These are phyloP conservation scores for Poliocrania exsul DNA, from an alignment of 2,797 vertebrate species.

Conservation along the genomic window DNA sequence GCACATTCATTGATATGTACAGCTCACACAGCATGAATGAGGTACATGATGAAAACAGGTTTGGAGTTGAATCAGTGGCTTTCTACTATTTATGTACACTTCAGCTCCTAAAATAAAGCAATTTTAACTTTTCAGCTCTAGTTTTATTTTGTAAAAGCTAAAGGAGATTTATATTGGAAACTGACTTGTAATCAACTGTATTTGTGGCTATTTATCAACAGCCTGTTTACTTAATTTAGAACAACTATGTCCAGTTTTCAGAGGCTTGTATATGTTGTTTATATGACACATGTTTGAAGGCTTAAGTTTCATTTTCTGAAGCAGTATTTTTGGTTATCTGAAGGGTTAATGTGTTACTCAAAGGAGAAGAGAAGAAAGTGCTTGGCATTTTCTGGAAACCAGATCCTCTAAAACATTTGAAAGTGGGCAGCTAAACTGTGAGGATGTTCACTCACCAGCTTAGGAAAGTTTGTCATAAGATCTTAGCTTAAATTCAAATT, in stretches of 20 bases:
- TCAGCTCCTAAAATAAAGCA: not conserved
- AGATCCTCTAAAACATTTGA: not conserved
- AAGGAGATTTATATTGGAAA: not conserved
- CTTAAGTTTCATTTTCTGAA: not conserved
- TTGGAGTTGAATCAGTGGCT: not conserved
- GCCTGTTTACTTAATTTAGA: not conserved
- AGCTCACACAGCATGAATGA: not conserved
- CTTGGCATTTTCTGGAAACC: not conserved
- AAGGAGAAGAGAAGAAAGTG: not conserved
- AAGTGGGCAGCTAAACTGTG: not conserved
- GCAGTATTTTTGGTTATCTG: not conserved
- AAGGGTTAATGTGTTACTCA: not conserved
- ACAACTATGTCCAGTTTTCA: not conserved
- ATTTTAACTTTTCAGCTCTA: not conserved
- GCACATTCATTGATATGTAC: not conserved
- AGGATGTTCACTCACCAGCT: not conserved
- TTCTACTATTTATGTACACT: not conserved
- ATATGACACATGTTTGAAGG: not conserved
- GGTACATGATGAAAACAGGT: not conserved
- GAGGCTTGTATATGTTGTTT: not conserved
- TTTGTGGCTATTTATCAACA: not conserved
- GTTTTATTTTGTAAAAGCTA: not conserved
- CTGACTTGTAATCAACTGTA: not conserved
- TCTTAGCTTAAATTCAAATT: not conserved
- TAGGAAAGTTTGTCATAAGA: not conserved